These are phyloP conservation scores for Merodon equestris DNA, from an alignment of 2,888 invertebrate genomes.

Conservation along the genomic window DNA sequence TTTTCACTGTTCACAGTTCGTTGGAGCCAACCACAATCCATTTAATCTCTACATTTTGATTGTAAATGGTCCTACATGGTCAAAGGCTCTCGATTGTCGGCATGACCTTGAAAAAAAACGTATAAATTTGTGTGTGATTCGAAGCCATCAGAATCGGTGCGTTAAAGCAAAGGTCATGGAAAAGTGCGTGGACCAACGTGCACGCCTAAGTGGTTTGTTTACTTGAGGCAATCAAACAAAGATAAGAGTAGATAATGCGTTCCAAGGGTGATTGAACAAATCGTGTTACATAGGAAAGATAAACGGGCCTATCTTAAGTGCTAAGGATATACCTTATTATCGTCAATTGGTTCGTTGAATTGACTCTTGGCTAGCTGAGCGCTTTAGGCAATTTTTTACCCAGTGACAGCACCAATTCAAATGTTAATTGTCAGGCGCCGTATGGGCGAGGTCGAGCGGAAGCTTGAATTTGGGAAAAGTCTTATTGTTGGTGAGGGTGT, in stretches of 20 bases:
- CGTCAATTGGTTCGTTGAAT: slow-evolving; percentile 41
- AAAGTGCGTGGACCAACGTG: slow-evolving; percentile 34
- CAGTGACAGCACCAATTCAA: background rate
- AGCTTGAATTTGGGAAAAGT: background rate
- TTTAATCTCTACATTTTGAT: too few relatives aligned
- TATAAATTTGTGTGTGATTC: background rate
- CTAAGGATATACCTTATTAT: slow-evolving; percentile 47
- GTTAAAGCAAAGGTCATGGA: slow-evolving; percentile 22
- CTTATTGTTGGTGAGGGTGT: too few relatives aligned
- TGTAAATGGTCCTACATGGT: too few relatives aligned
- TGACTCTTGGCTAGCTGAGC: background rate
- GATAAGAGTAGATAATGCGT: background rate
- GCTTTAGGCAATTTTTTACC: background rate
- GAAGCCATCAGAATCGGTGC: background rate
- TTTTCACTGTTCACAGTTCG: too few relatives aligned
- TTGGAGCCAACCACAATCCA: too few relatives aligned
- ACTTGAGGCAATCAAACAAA: slow-evolving; percentile 9
- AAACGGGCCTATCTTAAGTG: background rate
- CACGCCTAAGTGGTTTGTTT: slow-evolving; percentile 38
- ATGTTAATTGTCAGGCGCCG: background rate
- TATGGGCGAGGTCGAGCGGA: background rate
- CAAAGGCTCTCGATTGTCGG: too few relatives aligned
- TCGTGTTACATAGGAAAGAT: too few relatives aligned
- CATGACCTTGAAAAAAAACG: background rate
- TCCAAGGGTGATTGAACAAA: background rate